A percentile compares a stretch with the other conserved stretches of the same genome.
These are phyloP conservation scores for Criorhina ranunculi DNA, from an alignment of 2,888 invertebrate species.

Conservation along the genomic window DNA sequence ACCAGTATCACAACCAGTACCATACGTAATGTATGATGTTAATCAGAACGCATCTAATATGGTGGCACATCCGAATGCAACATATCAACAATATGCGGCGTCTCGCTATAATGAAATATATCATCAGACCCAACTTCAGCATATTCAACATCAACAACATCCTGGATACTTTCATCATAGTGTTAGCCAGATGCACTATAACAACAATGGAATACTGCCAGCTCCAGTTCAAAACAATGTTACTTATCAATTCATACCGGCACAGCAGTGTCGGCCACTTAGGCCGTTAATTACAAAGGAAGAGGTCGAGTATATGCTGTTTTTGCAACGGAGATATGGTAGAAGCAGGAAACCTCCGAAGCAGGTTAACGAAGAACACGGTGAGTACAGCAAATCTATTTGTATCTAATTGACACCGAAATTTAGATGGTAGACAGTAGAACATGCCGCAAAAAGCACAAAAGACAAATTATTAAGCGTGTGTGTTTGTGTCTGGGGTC, in stretches of 20 bases:
- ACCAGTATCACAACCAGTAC: conserved; percentile 20
- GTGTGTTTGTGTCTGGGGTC: background rate
- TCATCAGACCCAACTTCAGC: conserved; percentile 40
- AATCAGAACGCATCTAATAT: conserved; percentile 1
- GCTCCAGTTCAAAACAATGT: conserved; percentile 4
- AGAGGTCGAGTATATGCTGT: conserved; percentile 59
- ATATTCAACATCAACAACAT: conserved; percentile 43
- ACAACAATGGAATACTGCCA: conserved; percentile 4
- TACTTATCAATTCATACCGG: conserved; percentile 40
- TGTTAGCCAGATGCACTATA: conserved; percentile 17
- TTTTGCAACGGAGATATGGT: conserved; percentile 33
- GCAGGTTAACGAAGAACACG: conserved; percentile 44
- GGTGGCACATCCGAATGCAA: conserved; percentile 5
- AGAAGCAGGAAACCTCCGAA: conserved; percentile 3
- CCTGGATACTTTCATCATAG: conserved; percentile 34
- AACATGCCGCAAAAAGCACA: conserved; percentile 26
- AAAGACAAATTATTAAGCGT: conserved; percentile 6
- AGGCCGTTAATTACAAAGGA: conserved; percentile 63
- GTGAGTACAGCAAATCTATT: conserved; percentile 36
- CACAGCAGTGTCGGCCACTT: conserved; percentile 42
- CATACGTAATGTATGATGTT: conserved; percentile 49
- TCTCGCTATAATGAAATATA: conserved; percentile 14
- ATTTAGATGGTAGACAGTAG: conserved; percentile 18
- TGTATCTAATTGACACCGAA: conserved; percentile 17
- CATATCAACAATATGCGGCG: conserved; percentile 6